Evolutionary conservation across 37 sponge, comb jelly and placozoan species (phyloP), one percentile per base, ranked within the genome.

Genomic region (Axinella damicornis): DNA sequence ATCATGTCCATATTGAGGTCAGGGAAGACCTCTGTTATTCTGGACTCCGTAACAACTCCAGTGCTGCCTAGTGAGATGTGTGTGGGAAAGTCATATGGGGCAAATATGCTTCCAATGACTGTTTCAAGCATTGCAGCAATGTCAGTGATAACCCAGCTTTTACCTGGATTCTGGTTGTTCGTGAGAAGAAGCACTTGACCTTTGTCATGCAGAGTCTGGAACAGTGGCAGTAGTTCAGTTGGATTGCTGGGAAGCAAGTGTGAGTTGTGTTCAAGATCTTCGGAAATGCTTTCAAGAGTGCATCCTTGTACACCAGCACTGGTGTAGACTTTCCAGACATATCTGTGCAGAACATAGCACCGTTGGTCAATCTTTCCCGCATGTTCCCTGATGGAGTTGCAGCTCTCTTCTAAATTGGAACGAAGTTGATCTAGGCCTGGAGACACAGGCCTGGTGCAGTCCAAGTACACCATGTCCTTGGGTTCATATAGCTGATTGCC

Each of bases 101-200:
- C 79, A 78, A 78, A 78, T 5, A 78, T 61, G 38, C 31, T 38
- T 19, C 53, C 79, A 24, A 63, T 22, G 52, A 78, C 34, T 33
- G 61, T 78, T 16, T 15, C 35, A 22, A 78, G 52, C 20, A 78
- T 66, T 14, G 66, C 63, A 12, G 25, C 33, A 33, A 78, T 65
- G 2, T 78, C 67, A 1, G 62, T 64, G 4, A 78, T 58, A 24
- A 78, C 34, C 65, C 60, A 61, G 39, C 79, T 78, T 4, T 63
- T 36, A 0, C 28, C 16, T 6, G 63, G 6, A 25, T 35, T 37
- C 1, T 11, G 16, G 1, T 25, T 33, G 9, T 46, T 46, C 1
- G 28, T 40, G 1, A 78, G 57, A 15, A 78, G 63, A 61, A 78
- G 32, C 1, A 78, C 13, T n/a, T 61, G 30, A n/a, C 35, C 62